A percentile compares a stretch with the other conserved stretches of the same genome.
These are phyloP conservation scores for Oryctolagus cuniculus DNA, from an alignment of 2,113 vertebrate species.

Conservation along the genomic window mOryCun1.1 NC_091436.1:105906001-105906500, in stretches of 20 bases:
- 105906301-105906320: no score
- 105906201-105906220: background rate
- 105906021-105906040: slow-evolving; percentile 36
- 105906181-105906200: background rate
- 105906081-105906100: background rate
- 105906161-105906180: background rate
- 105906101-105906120: slow-evolving; percentile 44
- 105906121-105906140: slow-evolving; percentile 27
- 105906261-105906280: background rate
- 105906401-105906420: no score
- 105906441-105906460: no score
- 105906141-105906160: background rate
- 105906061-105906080: slow-evolving; percentile 45
- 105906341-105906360: no score
- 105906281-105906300: background rate
- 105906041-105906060: slow-evolving; percentile 34
- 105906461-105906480: no score
- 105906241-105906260: background rate
- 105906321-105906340: no score
- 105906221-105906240: background rate
- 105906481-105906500: no score
- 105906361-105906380: no score
- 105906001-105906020: slow-evolving; percentile 44
- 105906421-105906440: no score
- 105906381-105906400: no score